These are phyloP conservation scores for Choristoneura rosaceana DNA, from an alignment of 2,888 invertebrate genomes.

Conservation along the genomic window DNA sequence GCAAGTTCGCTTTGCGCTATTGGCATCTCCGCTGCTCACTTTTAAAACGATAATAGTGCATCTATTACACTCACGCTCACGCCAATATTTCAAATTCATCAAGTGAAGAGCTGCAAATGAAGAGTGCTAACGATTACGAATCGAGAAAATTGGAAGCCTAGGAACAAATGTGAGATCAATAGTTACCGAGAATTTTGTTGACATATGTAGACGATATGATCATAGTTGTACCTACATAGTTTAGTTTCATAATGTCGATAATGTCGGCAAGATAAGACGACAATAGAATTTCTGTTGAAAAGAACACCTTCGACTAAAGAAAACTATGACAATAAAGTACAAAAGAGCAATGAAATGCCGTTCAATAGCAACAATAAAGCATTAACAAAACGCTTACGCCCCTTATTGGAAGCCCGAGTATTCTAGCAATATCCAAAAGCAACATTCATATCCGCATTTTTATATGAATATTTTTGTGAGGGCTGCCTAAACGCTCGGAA, in stretches of 20 bases:
- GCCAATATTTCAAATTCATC: too few species aligned
- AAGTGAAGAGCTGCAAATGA: too few species aligned
- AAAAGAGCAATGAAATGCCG: conserved; percentile 16
- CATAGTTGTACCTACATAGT: neutral
- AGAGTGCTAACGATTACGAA: too few species aligned
- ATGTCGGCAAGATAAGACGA: neutral
- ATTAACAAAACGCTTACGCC: conserved; percentile 43
- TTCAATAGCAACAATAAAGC: conserved; percentile 40
- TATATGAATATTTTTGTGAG: conserved; percentile 66
- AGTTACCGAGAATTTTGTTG: neutral
- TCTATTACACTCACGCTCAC: too few species aligned
- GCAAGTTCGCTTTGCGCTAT: too few species aligned
- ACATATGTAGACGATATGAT: neutral
- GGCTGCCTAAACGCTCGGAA: conserved; percentile 66
- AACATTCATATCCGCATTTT: conserved; percentile 60
- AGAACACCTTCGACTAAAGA: conserved; percentile 12
- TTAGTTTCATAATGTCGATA: neutral
- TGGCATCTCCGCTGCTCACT: too few species aligned
- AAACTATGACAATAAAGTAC: neutral
- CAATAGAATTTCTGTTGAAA: neutral
- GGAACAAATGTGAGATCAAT: neutral
- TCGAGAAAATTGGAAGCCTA: neutral
- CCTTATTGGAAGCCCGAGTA: conserved; percentile 49
- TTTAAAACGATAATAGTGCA: too few species aligned
- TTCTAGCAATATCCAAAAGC: conserved; percentile 60